Base-by-base conservation (phyloP, 2,797 vertebrate genomes). In the Ctenopoma multispine region DNA sequence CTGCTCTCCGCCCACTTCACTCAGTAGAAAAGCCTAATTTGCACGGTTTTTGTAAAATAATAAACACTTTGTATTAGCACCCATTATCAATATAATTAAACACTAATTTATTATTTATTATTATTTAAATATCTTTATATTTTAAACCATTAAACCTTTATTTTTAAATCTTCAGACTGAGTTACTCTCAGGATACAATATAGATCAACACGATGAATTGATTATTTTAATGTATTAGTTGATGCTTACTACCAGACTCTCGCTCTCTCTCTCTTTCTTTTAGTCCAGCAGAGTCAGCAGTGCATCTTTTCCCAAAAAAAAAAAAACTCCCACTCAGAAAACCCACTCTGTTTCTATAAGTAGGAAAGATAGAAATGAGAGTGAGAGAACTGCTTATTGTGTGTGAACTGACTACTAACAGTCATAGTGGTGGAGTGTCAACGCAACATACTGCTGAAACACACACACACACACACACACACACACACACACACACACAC, bases 311-410 rank as follows among this genome's bases (percentile, higher is more conserved):
- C 73, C 80, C 29, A 24, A 31, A 31, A 31, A 31, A 31, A 84
- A 72, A 74, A 84, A 70, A 72, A 72, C 88, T 82, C 90, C 90
- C 89, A 90, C 91, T 85, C 84, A 75, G 64, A 82, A 83, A 91
- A 77, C 91, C 89, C 89, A 91, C 91, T 89, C 84, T 75, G 75
- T 83, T 88, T 85, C 87, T 89, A 89, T 77, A 83, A 89, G 73
- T 57, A 61, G 82, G 60, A 67, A 43, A 67, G 61, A 63, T 60
- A 77, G 61, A 63, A 46, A 69, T 24, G 62, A 83, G 79, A 88
- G 77, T 14, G 74, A 88, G 75, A 81, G 80, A 73, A 57, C 24
- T 29, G 79, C 77, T 80, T 80, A 77, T 72, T 78, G 76, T 82
- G 78, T 81, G 69, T 75, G 81, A 81, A 71, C 72, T n/a, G 61